Percentiles rank a stretch among this genome's conserved stretches.
Conservation (phyloP, 1,140 invertebrate species). For the Heliothis subflexa region DNA sequence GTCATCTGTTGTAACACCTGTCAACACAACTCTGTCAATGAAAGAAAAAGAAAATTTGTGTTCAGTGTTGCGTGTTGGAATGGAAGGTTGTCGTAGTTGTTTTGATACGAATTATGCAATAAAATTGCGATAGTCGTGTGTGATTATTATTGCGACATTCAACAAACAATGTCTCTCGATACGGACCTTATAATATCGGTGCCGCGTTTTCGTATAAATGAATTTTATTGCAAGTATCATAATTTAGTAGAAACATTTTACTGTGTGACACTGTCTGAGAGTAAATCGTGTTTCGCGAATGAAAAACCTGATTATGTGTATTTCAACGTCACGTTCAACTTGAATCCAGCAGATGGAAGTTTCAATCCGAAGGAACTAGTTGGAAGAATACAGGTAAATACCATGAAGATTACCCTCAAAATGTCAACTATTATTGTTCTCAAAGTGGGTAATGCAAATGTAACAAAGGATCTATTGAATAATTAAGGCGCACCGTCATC, state of each 20-base stretch:
- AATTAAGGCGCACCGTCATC: slow-evolving; percentile 42
- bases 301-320: slow-evolving; percentile 75
- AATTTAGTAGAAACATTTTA: slow-evolving; percentile 85
- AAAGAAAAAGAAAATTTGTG: slow-evolving; percentile 33
- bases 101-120: slow-evolving; percentile 80
- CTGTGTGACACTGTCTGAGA: slow-evolving; percentile 80
- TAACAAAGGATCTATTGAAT: slow-evolving; percentile 46
- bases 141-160: slow-evolving; percentile 63
- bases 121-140: slow-evolving; percentile 66
- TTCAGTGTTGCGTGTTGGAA: slow-evolving; percentile 50
- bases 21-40: neutral
- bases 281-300: slow-evolving; percentile 65
- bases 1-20: neutral
- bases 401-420: neutral
- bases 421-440: slow-evolving; percentile 24
- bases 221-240: slow-evolving; percentile 80
- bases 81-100: slow-evolving; percentile 61
- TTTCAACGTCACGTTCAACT: slow-evolving; percentile 77
- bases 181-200: slow-evolving; percentile 77
- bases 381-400: slow-evolving; percentile 77
- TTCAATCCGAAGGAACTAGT: slow-evolving; percentile 74
- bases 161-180: slow-evolving; percentile 80
- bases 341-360: slow-evolving; percentile 74
- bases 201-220: slow-evolving; percentile 75
- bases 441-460: neutral